Base-by-base conservation (phyloP, 1,140 invertebrate genomes). In the Drosophila pseudoananassae region DNA sequence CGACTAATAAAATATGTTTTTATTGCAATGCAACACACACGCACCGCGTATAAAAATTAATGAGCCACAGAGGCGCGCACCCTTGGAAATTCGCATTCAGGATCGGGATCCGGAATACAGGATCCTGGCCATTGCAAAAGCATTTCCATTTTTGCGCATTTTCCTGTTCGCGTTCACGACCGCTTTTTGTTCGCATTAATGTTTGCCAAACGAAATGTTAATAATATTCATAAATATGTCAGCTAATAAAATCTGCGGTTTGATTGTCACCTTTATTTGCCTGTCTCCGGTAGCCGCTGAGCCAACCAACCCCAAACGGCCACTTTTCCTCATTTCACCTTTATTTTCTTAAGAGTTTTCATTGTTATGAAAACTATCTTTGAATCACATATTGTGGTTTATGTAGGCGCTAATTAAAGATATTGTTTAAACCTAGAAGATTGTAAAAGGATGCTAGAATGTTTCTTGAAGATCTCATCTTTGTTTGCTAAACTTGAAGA, bases 1-100 rank as follows among this genome's bases (percentile, higher is more conserved):
- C 66, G 84, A 90, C 85, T 85, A 90, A 90, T 90, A 90, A 90
- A 90, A 90, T 90, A 90, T 85, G 77, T 89, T 90, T 89, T 87
- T 87, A 90, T 85, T 90, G 78, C 78, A 85, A 64, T 69, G 53
- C 69, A 61, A 71, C 82, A 82, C 82, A 68, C 70, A 82, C 76
- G 80, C 69, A 75, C 51, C 61, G 65, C 79, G 64, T 73, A 87
- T 85, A 82, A 88, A 90, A 91, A 91, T 91, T 91, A 91, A 91
- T 91, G 89, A 91, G 79, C 78, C 89, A 87, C 78, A 81, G 89
- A 90, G 89, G 89, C 89, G 78, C 87, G 78, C 83, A 69, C 77
- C 75, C 74, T 61, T 69, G 38, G 63, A 68, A 55, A 69, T 56
- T 68, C 65, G 65, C 49, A 54, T 68, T 31, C 63, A 45, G 46